Percentiles rank a stretch among this genome's conserved stretches.
These are phyloP conservation scores for Eulemur rufifrons DNA, from an alignment of 2,113 vertebrate genomes.

Conservation along the genomic window DNA sequence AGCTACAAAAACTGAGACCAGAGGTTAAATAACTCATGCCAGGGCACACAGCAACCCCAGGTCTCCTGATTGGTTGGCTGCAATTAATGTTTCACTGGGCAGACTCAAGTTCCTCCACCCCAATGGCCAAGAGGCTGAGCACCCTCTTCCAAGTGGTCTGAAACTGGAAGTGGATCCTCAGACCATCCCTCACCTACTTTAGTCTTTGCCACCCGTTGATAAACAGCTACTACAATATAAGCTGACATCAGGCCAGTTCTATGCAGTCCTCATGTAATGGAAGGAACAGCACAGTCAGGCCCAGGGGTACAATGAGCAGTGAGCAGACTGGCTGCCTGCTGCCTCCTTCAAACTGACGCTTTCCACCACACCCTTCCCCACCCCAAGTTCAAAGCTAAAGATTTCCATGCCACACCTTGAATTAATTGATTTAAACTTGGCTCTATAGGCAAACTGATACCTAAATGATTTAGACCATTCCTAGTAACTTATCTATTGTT, in stretches of 20 bases:
- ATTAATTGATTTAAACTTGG: conserved; percentile 49
- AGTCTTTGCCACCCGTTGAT: not conserved
- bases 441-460: conserved; percentile 30
- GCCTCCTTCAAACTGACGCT: not conserved
- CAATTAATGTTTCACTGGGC: fast-evolving
- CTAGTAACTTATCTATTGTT: not conserved
- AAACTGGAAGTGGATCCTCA: not conserved
- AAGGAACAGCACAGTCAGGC: not conserved
- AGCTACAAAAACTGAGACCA: not conserved
- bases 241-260: not conserved
- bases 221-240: not conserved
- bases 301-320: not conserved
- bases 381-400: conserved; percentile 38
- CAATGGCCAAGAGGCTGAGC: not conserved
- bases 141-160: not conserved
- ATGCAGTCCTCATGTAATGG: not conserved
- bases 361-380: not conserved
- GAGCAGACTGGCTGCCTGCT: not conserved
- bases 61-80: not conserved
- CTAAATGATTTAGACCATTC: not conserved
- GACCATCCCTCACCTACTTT: not conserved
- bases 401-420: conserved; percentile 43
- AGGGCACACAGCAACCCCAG: not conserved
- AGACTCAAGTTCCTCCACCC: not conserved
- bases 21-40: not conserved